phyloP scores from a whole-genome alignment of 2,888 invertebrate genomes.

The Euproctis similis region DNA sequence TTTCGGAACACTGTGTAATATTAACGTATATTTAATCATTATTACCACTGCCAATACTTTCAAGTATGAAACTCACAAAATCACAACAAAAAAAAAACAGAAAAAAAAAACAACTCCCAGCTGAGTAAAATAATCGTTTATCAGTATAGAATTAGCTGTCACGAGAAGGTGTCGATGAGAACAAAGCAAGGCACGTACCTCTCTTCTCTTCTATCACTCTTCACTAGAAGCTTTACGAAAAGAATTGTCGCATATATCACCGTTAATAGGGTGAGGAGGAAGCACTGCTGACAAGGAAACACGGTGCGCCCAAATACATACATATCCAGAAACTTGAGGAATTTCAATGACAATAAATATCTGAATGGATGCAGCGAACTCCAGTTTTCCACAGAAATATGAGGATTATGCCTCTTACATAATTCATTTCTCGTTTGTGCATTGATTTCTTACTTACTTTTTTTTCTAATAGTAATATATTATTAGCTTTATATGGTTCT shows the following conservation, averaged over 20 bases:
- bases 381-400: slow-evolving; percentile 30
- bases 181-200: slow-evolving; percentile 59
- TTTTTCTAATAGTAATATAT: too few species aligned
- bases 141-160: slow-evolving; percentile 62
- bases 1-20: too few species aligned
- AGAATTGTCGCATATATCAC: slow-evolving; percentile 75
- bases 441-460: slow-evolving; percentile 23
- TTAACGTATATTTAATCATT: too few species aligned
- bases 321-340: slow-evolving; percentile 52
- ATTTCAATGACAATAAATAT: slow-evolving; percentile 69
- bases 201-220: slow-evolving; percentile 53
- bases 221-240: slow-evolving; percentile 57
- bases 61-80: too few species aligned
- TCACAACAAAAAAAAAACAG: too few species aligned
- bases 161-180: slow-evolving; percentile 50
- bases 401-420: slow-evolving; percentile 32
- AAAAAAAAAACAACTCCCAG: too few species aligned
- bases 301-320: slow-evolving; percentile 62
- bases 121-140: slow-evolving; percentile 56
- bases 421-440: slow-evolving; percentile 26
- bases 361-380: slow-evolving; percentile 35
- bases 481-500: too few species aligned
- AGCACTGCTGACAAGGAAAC: slow-evolving; percentile 75
- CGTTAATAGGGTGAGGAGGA: slow-evolving; percentile 73
- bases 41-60: too few species aligned